phyloP scores from a whole-genome alignment of 2,113 vertebrate species.

The Psittacus erithacus region DNA sequence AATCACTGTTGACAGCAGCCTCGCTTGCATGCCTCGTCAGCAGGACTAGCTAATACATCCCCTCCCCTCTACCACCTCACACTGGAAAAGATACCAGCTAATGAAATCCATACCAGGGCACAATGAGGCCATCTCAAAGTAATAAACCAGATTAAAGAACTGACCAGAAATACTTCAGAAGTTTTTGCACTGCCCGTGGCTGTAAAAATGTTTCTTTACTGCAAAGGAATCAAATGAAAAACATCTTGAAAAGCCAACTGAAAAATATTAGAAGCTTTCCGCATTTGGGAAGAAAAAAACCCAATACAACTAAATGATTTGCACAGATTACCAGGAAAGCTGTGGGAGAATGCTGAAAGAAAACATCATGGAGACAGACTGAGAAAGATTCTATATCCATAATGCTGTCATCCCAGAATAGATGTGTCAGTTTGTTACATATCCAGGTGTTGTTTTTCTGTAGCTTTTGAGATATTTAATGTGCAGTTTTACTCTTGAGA shows the following conservation, averaged over 20 bases:
- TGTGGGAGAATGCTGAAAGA: neutral
- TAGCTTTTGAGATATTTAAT: constrained; percentile 23
- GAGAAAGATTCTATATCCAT: neutral
- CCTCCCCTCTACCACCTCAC: neutral
- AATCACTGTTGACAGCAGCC: neutral
- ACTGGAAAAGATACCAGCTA: neutral
- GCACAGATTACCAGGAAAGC: neutral
- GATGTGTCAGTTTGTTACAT: constrained; percentile 28
- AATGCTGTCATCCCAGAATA: constrained; percentile 49
- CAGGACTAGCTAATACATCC: neutral
- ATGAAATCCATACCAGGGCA: neutral
- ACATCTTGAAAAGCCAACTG: neutral
- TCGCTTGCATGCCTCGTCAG: neutral
- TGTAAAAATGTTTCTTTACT: neutral
- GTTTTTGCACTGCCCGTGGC: neutral
- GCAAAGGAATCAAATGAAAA: neutral
- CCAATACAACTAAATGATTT: neutral
- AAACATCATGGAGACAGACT: neutral
- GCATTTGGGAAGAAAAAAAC: neutral
- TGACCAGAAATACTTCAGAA: neutral
- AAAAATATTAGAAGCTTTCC: neutral
- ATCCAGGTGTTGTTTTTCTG: constrained; percentile 53
- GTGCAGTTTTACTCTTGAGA: constrained; percentile 1
- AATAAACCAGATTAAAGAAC: neutral
- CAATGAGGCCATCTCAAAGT: neutral